These are phyloP conservation scores for Picathartes gymnocephalus DNA, from an alignment of 2,113 vertebrate genomes.

Conservation along the genomic window DNA sequence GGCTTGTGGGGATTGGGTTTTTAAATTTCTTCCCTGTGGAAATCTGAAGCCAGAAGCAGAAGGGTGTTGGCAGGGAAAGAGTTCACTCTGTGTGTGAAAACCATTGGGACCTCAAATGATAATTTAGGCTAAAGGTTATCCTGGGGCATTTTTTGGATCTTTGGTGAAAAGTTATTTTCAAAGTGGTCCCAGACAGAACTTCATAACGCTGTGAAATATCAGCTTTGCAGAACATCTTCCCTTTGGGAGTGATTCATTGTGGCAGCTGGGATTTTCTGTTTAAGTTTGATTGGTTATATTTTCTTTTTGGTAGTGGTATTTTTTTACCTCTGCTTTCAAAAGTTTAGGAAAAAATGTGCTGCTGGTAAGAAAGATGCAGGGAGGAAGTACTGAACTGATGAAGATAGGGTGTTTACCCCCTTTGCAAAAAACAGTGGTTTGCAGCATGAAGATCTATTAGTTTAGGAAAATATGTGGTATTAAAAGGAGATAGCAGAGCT, in stretches of 20 bases:
- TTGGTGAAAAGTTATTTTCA: background rate
- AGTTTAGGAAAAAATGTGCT: background rate
- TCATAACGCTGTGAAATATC: background rate
- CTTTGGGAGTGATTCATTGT: background rate
- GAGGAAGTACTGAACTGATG: background rate
- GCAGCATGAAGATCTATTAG: background rate
- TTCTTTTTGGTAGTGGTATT: background rate
- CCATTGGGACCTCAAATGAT: background rate
- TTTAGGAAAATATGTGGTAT: background rate
- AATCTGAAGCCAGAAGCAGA: background rate
- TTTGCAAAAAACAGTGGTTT: background rate
- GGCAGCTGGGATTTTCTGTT: background rate
- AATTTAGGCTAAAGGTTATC: background rate
- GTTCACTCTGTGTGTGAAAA: background rate
- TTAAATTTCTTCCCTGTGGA: background rate
- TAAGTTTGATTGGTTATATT: background rate
- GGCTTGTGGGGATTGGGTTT: background rate
- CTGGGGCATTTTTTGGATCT: background rate
- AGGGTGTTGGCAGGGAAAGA: background rate
- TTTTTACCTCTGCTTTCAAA: background rate
- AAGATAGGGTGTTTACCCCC: background rate
- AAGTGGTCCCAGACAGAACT: background rate
- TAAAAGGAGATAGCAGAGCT: background rate
- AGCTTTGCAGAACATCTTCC: background rate
- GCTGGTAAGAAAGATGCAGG: background rate